phyloP scores from a whole-genome alignment of 2,888 invertebrate genomes.

The Heteromurus nitidus region DNA sequence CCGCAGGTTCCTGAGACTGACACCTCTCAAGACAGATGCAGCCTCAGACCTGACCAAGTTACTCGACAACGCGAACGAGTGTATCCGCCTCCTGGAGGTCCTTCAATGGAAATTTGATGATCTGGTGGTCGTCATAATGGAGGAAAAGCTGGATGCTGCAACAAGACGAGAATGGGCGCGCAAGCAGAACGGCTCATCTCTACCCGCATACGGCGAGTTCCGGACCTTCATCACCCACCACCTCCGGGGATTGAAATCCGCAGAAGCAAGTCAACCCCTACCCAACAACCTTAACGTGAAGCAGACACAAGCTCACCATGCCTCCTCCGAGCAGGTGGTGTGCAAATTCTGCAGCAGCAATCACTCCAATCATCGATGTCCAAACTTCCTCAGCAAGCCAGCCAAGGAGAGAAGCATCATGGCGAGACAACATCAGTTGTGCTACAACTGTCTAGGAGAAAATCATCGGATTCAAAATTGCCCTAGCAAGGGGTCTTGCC shows the following conservation, averaged over 20 bases:
- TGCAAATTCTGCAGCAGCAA: background rate
- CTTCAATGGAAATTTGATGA: conserved; percentile 49
- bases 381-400: background rate
- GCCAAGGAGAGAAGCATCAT: background rate
- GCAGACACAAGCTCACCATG: conserved; percentile 3
- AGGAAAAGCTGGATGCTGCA: conserved; percentile 29
- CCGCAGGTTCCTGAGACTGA: background rate
- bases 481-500: conserved; percentile 8
- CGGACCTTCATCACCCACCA: conserved; percentile 19
- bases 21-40: background rate
- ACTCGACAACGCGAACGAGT: conserved; percentile 8
- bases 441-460: conserved; percentile 49
- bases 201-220: conserved; percentile 28
- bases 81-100: background rate
- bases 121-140: conserved; percentile 13
- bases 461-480: conserved; percentile 25
- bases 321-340: background rate
- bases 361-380: conserved; percentile 36
- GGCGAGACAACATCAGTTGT: background rate
- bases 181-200: background rate
- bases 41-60: background rate
- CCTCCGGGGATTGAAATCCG: background rate
- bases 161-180: conserved; percentile 38
- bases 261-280: background rate
- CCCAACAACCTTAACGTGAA: background rate